Evolutionary conservation across 2,113 vertebrate genomes (phyloP).

Genomic region (Leptobrachium ailaonicum): DNA sequence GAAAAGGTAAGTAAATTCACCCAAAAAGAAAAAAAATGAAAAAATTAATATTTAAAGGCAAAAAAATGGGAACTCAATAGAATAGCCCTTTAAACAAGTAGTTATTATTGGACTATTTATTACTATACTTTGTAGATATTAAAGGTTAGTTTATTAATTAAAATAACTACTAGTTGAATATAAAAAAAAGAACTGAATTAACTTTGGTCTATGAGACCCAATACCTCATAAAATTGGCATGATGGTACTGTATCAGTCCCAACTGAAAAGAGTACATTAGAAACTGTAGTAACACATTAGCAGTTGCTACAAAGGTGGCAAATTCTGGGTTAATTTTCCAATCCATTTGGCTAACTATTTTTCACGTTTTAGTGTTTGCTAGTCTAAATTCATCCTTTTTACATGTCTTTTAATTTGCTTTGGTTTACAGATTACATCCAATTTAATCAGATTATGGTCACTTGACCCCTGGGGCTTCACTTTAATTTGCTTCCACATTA

Average conservation of each 20-base stretch:
- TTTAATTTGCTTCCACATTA: constrained; percentile 60
- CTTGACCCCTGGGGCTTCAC: constrained; percentile 56
- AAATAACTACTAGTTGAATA: too few relatives aligned
- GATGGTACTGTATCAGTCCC: neutral
- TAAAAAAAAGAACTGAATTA: too few relatives aligned
- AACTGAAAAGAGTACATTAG: constrained; percentile 12
- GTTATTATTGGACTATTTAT: too few relatives aligned
- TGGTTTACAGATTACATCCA: constrained; percentile 64
- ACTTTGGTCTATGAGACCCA: too few relatives aligned
- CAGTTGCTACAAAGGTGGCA: constrained; percentile 18
- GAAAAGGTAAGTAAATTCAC: too few relatives aligned
- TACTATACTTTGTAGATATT: too few relatives aligned
- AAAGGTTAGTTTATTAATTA: too few relatives aligned
- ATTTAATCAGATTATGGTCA: constrained; percentile 63
- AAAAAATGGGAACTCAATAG: too few relatives aligned
- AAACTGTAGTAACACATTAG: constrained; percentile 34
- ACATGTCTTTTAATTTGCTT: constrained; percentile 59
- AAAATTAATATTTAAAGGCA: too few relatives aligned
- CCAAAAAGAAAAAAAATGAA: too few relatives aligned
- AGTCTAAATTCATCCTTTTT: constrained; percentile 61
- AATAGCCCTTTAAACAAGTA: too few relatives aligned
- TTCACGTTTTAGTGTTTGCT: constrained; percentile 48
- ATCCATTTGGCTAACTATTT: constrained; percentile 10
- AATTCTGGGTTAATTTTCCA: constrained; percentile 19
- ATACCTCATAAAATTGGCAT: too few relatives aligned